Evolutionary conservation across 2,888 invertebrate genomes (phyloP), one percentile per base, ranked within the genome.

Genomic region (Platypus cylindrus): DNA sequence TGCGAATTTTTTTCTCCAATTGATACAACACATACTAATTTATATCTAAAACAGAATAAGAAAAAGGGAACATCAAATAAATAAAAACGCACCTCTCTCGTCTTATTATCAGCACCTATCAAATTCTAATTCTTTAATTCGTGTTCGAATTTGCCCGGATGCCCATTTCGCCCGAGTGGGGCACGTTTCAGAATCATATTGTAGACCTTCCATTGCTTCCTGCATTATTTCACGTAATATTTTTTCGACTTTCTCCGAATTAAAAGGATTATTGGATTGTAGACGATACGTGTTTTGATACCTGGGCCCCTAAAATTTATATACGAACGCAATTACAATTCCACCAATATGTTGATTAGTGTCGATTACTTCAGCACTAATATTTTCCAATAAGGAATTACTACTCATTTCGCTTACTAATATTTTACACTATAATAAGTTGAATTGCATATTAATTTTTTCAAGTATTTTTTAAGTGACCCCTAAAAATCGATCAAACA

Each of bases 1-100:
- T 81, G 79, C 42, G 74, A 71, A 32, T 70, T 65, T 40, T 75
- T 71, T 54, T 81, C 78, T 8, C 76, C 74, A 36, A 80, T 74
- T 14, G 70, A 68, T 11, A 78, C 75, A 5, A 65, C 53, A 14
- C 73, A 72, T 37, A 78, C 60, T 31, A 79, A 62, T 55, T 77
- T 74, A 54, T 73, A 78, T 48, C 81, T 81, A 61, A 12, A 67
- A 67, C 34, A 34, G 23, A 32, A 36, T 20, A 9, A 20, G 7
- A 20, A 20, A 20, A 20, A 20, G 20, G 5, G 5, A 20, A 20
- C 9, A 20, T 20, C 9, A 20, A 20, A 7, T 7, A 9, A 5
- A 20, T 20, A 20, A 7, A 7, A 20, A 7, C 20, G 20, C 9
- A 7, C 9, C 20, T 20, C 20, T 20, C n/a, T n/a, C n/a, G n/a